Evolutionary conservation across 2,113 vertebrate genomes (phyloP), one percentile per base, ranked within the genome.

Genomic region (Anseranas semipalmata): DNA sequence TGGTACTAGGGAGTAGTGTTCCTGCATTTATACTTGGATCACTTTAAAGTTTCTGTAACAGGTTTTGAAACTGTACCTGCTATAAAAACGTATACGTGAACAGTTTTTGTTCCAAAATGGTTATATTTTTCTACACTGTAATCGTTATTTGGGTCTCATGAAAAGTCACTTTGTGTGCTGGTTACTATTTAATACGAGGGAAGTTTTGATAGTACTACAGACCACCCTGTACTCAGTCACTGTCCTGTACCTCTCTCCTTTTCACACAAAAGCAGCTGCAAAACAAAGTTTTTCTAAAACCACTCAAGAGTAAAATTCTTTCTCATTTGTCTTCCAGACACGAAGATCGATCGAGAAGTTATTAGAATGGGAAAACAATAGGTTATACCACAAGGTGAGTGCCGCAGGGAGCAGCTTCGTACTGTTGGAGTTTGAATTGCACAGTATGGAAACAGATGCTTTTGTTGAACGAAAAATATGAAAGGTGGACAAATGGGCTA

Each of bases 371-470:
- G 98, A 97, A 97, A 99, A 99, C 99, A 99, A 99, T 99, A 98
- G 99, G 97, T 98, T 98, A 98, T 98, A 99, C 99, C 99, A 99
- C 99, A 99, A 99, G 99, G 99, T 99, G 99, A 99, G 98, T 98
- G 96, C 98, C 97, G 96, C 98, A 94, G 98, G 98, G 98, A 98
- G 98, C 98, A 98, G 97, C 98, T 98, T 98, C 98, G 86, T 97
- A 98, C 98, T 98, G 98, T 97, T 98, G 98, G 97, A 97, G 98
- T 97, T 98, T 99, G 99, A 99, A 99, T 98, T 98, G 98, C 99
- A 98, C 99, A 99, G 99, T 99, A 99, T 99, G 99, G 99, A 99
- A 99, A 99, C 99, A 99, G 99, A 99, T 99, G 99, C 99, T 99
- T 99, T 99, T 99, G 99, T 99, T 99, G 98, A 98, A 98, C 98